These are phyloP conservation scores for Amblyteles armatorius DNA, from an alignment of 2,888 invertebrate genomes.

Conservation along the genomic window DNA sequence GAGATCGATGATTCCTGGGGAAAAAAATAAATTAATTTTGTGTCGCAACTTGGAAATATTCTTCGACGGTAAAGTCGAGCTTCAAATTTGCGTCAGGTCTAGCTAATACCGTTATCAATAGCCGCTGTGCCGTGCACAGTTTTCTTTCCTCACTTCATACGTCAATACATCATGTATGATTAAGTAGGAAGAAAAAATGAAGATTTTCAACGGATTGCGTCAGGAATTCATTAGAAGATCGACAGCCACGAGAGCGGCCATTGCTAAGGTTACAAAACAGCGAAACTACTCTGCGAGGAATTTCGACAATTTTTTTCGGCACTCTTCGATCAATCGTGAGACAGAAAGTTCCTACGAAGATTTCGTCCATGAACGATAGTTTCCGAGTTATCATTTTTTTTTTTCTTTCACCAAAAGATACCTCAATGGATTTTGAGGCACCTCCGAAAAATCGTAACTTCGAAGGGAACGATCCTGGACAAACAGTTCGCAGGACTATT, in stretches of 20 bases:
- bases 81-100: conserved; percentile 39
- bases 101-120: conserved; percentile 44
- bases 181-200: conserved; percentile 1
- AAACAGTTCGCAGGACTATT: not conserved
- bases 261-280: not conserved
- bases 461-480: not conserved
- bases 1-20: conserved; percentile 43
- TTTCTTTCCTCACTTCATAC: conserved; percentile 19
- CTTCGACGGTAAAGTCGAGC: conserved; percentile 29
- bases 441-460: not conserved
- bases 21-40: conserved; percentile 28
- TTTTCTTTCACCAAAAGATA: not conserved
- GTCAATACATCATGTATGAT: conserved; percentile 29
- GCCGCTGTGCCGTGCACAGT: not conserved
- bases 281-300: not conserved
- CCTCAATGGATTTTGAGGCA: not conserved
- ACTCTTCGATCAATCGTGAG: not conserved
- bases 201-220: not conserved
- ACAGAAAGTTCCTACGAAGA: not conserved
- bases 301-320: not conserved
- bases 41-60: conserved; percentile 23
- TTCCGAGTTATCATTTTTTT: not conserved
- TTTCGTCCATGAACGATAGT: not conserved
- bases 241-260: not conserved
- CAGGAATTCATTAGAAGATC: conserved; percentile 22